Evolutionary conservation across 37 sponge, comb jelly and placozoan species (phyloP), one percentile per base, ranked within the genome.

Genomic region (Halisarca cf. caerulea): DNA sequence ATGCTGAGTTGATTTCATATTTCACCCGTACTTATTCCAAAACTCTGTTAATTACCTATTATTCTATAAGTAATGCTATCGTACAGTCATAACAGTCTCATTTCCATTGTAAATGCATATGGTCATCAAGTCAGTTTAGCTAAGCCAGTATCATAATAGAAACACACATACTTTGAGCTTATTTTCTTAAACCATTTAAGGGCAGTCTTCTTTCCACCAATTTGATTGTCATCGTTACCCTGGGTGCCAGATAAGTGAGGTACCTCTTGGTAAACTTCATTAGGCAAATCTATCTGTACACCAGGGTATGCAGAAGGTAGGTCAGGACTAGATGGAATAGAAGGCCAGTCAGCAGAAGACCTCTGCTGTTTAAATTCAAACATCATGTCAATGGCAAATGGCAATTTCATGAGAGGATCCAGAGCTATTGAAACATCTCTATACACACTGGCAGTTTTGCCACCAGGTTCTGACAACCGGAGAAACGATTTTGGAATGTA

Each of bases 321-420:
- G 7, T 62, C 64, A 7, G 30, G 25, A 62, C 6, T 4, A 62
- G 15, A 6, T 7, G 30, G 30, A 6, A 20, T 23, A 62, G 64
- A 28, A 30, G 64, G 30, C 6, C 18, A 23, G 30, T n/a, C 64
- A 20, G 64, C 9, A 6, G 64, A 15, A 7, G 9, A 5, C 15
- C 18, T 23, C 30, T 62, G 64, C 15, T n/a, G 64, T 23, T 62
- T 86, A 44, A 74, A 80, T 45, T 94, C 94, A 85, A 88, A 94
- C 25, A 84, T 82, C 2, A 89, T 89, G 72, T 85, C 81, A 35
- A 95, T 81, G 39, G 85, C 62, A 78, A 95, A 91, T 36, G 95
- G 95, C 54, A 95, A 64, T 3, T 82, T 59, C 25, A 72, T 53
- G 47, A 95, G 89, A n/a, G 95, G 95, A 44, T 95, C 87, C 17